Conservation (phyloP, 2,113 vertebrate genomes). For the Poicephalus gulielmi region DNA sequence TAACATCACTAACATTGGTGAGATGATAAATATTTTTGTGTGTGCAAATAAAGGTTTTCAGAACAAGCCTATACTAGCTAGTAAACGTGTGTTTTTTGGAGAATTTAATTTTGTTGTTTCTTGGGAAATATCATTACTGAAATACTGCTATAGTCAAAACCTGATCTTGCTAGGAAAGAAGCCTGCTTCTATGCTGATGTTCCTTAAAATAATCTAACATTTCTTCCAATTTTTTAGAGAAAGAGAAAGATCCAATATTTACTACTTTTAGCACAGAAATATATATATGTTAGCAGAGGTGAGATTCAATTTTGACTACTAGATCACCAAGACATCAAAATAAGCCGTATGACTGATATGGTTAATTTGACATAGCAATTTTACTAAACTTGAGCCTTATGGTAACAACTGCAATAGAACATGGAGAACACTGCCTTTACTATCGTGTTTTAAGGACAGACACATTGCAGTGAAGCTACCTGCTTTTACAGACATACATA, state of each 20-base stretch:
- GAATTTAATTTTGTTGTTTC: neutral
- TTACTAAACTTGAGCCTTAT: neutral
- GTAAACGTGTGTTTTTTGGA: neutral
- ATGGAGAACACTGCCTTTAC: neutral
- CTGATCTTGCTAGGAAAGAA: neutral
- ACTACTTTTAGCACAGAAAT: neutral
- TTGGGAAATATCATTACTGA: neutral
- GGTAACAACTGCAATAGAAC: neutral
- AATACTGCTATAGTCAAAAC: neutral
- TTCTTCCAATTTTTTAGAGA: neutral
- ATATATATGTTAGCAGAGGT: neutral
- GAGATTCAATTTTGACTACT: neutral
- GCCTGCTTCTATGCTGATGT: neutral
- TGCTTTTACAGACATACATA: neutral
- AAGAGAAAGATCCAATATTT: neutral
- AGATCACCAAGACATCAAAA: neutral
- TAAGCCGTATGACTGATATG: accelerated
- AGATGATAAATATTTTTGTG: neutral
- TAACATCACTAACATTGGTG: neutral
- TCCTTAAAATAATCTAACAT: neutral
- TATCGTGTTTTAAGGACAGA: neutral
- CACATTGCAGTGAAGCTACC: neutral
- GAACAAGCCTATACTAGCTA: neutral
- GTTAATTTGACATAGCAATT: accelerated
- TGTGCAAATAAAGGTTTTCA: neutral